phyloP scores from a whole-genome alignment of 2,888 invertebrate genomes.

The Lepetodrilus schrolli region DNA sequence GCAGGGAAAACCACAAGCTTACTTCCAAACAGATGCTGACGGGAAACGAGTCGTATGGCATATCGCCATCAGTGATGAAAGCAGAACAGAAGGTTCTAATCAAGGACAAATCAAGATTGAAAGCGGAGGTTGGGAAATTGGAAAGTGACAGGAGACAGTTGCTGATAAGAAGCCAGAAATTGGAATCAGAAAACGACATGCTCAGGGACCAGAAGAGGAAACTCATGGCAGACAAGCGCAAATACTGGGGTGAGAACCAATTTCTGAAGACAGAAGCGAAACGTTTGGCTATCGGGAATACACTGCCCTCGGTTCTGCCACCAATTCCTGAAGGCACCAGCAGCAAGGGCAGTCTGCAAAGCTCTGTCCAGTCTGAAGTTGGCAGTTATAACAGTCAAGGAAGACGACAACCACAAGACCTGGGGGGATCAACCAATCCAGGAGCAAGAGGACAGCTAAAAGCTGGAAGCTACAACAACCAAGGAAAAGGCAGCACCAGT shows the following conservation, averaged over 20 bases:
- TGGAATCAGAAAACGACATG: slow-evolving; percentile 51
- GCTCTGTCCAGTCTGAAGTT: neutral
- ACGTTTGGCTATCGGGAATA: slow-evolving; percentile 37
- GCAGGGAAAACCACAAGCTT: slow-evolving; percentile 34
- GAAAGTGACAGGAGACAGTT: slow-evolving; percentile 34
- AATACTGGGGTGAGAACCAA: slow-evolving; percentile 28
- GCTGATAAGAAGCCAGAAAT: slow-evolving; percentile 35
- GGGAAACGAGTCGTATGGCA: slow-evolving; percentile 20
- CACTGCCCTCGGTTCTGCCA: slow-evolving; percentile 18
- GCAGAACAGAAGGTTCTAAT: neutral
- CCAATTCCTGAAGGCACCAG: slow-evolving; percentile 19
- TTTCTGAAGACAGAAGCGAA: slow-evolving; percentile 35
- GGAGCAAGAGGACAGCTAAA: no score
- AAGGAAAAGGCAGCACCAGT: neutral
- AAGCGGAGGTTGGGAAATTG: slow-evolving; percentile 20
- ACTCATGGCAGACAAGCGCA: slow-evolving; percentile 45
- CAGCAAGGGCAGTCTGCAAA: neutral
- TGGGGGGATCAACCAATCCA: neutral
- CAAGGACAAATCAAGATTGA: neutral
- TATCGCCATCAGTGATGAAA: neutral
- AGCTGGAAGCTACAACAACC: neutral
- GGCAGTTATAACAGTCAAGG: neutral
- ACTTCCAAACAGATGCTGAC: neutral
- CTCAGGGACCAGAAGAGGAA: slow-evolving; percentile 54
- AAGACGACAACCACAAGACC: neutral